Percentiles rank a stretch among this genome's conserved stretches.
Conservation (phyloP, 2,888 invertebrate species). For the Calliphora vomitoria region DNA sequence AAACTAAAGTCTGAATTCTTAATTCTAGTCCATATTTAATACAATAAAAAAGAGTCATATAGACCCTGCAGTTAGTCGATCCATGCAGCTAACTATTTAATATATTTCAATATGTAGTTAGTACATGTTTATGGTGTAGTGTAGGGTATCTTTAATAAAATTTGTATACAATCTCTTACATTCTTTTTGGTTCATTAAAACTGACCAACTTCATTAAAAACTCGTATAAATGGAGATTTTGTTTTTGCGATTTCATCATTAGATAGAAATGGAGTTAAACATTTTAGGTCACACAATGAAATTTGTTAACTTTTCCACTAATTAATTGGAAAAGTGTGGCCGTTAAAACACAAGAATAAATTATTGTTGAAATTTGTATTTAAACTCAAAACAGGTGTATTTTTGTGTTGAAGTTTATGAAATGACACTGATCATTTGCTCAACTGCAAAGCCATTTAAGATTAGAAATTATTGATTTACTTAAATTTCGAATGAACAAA, state of each 20-base stretch:
- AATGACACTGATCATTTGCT: constrained; percentile 16
- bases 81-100: too few relatives aligned
- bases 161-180: not conserved
- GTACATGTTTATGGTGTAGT: too few relatives aligned
- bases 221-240: constrained; percentile 10
- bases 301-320: constrained; percentile 38
- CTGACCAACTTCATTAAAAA: constrained; percentile 19
- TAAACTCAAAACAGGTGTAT: constrained; percentile 29
- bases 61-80: too few relatives aligned
- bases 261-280: constrained; percentile 1
- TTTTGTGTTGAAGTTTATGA: constrained; percentile 3
- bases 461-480: constrained; percentile 46
- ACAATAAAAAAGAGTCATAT: too few relatives aligned
- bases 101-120: too few relatives aligned
- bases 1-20: not conserved
- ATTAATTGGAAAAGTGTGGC: constrained; percentile 59
- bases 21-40: too few relatives aligned
- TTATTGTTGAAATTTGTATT: not conserved
- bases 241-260: constrained; percentile 39
- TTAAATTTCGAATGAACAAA: constrained; percentile 24
- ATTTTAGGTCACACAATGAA: constrained; percentile 1
- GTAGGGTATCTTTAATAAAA: not conserved
- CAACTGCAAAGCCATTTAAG: not conserved
- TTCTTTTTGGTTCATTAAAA: not conserved
- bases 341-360: constrained; percentile 38